phyloP scores from a whole-genome alignment of 2,113 vertebrate genomes.

The Lota lota region DNA sequence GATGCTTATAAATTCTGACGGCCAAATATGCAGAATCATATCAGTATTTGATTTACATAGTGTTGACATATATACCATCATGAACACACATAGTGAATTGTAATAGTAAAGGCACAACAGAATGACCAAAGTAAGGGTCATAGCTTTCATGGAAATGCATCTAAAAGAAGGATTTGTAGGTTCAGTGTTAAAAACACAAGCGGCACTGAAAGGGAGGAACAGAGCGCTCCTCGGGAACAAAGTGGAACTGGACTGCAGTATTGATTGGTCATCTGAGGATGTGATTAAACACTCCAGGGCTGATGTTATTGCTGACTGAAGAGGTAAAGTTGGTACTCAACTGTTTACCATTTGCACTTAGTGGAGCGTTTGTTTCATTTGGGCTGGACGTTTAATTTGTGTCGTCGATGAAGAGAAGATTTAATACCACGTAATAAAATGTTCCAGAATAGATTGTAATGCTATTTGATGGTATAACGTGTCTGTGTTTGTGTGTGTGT shows the following conservation, averaged over 20 bases:
- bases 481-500: neutral
- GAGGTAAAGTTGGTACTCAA: constrained; percentile 45
- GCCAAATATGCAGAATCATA: too few species aligned
- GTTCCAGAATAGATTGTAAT: neutral
- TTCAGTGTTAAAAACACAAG: neutral
- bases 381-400: neutral
- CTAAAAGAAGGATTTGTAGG: too few species aligned
- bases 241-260: constrained; percentile 43
- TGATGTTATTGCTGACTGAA: constrained; percentile 48
- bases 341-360: constrained; percentile 32
- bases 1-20: too few species aligned
- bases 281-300: constrained; percentile 44
- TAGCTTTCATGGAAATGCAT: too few species aligned
- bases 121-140: too few species aligned
- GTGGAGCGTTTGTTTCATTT: constrained; percentile 15
- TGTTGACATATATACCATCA: neutral
- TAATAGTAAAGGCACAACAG: too few species aligned
- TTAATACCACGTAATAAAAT: neutral
- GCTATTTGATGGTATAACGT: neutral
- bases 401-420: neutral
- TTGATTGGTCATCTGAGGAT: constrained; percentile 52
- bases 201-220: constrained; percentile 14
- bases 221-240: constrained; percentile 23
- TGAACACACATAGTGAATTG: neutral
- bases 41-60: neutral